Evolutionary conservation across 2,888 invertebrate species (phyloP).

Genomic region (Candidula unifasciata): DNA sequence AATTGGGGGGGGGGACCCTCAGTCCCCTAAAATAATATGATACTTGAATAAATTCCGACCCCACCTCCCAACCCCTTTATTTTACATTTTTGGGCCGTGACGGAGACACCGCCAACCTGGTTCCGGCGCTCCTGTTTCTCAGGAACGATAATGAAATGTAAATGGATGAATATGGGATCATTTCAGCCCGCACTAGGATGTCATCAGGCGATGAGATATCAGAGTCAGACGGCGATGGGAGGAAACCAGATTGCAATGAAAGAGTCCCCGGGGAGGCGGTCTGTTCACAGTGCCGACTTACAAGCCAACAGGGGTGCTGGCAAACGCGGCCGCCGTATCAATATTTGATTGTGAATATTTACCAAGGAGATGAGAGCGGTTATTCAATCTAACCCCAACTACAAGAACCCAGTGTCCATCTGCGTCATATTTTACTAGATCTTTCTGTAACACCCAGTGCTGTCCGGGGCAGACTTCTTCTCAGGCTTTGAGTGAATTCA

Average conservation of each 20-base stretch:
- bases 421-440: not conserved
- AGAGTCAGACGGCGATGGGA: not conserved
- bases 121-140: too few species aligned
- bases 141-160: too few species aligned
- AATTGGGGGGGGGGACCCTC: too few species aligned
- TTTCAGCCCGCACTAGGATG: not conserved
- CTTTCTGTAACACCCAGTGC: not conserved
- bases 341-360: conserved; percentile 52
- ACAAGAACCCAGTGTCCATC: conserved; percentile 16
- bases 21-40: too few species aligned
- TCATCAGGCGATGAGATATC: not conserved
- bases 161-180: not conserved
- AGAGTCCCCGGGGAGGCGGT: conserved; percentile 26
- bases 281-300: conserved; percentile 28
- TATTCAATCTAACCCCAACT: conserved; percentile 40
- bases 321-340: conserved; percentile 35
- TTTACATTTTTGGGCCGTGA: too few species aligned
- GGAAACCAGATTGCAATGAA: conserved; percentile 26
- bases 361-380: conserved; percentile 36
- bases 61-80: too few species aligned
- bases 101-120: too few species aligned
- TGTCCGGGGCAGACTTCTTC: too few species aligned
- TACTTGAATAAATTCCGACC: too few species aligned
- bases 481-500: too few species aligned
- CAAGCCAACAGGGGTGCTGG: conserved; percentile 31